These are phyloP conservation scores for Ceyx melanurus DNA, from an alignment of 2,113 vertebrate genomes.

Conservation along the genomic window DNA sequence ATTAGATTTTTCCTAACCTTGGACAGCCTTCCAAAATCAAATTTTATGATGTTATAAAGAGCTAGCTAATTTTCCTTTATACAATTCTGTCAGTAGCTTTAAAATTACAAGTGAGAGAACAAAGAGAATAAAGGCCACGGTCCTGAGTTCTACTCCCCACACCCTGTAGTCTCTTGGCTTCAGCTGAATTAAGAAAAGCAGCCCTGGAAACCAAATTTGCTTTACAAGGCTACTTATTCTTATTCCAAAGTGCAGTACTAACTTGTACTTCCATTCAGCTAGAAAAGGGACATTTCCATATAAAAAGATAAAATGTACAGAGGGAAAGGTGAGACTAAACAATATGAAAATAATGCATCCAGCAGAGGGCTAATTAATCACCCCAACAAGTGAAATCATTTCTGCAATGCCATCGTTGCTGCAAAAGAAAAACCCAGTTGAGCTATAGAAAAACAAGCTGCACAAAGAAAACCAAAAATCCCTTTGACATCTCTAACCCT, in stretches of 20 bases:
- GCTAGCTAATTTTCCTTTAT: background rate
- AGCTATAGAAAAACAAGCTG: constrained; percentile 64
- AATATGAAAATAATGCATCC: constrained; percentile 4
- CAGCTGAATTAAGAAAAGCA: background rate
- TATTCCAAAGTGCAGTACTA: constrained; percentile 44
- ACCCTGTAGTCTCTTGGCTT: background rate
- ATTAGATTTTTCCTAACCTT: background rate
- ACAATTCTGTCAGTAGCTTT: background rate
- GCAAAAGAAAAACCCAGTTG: constrained; percentile 48
- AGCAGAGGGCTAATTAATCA: constrained; percentile 42
- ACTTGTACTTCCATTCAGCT: constrained; percentile 16
- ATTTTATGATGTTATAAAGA: background rate
- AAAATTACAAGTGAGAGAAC: background rate
- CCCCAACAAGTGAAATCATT: constrained; percentile 53
- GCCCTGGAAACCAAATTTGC: constrained; percentile 39
- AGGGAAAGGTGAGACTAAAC: constrained; percentile 28
- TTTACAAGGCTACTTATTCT: constrained; percentile 51
- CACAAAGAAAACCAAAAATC: constrained; percentile 66
- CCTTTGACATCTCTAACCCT: constrained; percentile 55
- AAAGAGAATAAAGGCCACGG: background rate
- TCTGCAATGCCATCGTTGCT: constrained; percentile 48
- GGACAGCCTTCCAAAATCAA: background rate
- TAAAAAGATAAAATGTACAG: constrained; percentile 26
- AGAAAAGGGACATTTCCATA: constrained; percentile 46
- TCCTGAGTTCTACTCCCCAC: background rate